Evolutionary conservation across 2,113 vertebrate species (phyloP), one percentile per base, ranked within the genome.

Genomic region (Grammomys surdaster): DNA sequence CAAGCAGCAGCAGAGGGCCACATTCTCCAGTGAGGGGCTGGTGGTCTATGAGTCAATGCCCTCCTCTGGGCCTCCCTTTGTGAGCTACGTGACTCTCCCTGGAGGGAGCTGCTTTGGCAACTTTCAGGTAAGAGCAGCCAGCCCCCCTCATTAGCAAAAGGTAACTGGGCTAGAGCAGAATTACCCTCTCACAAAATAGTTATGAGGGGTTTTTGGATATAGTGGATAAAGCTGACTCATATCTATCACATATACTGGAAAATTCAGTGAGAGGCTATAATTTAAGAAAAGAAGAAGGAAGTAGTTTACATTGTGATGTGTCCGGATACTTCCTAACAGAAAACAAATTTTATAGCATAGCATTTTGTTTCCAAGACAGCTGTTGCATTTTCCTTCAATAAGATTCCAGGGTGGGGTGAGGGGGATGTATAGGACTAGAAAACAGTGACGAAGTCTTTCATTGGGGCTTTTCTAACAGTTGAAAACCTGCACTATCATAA

Each of bases 91-190:
- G 96, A 99, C 99, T 14, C 98, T 99, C 81, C 99, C 99, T 48
- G 99, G 99, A 95, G 99, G 99, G 89, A 99, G 99, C 97, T 99
- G 99, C 96, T 99, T 99, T 96, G 99, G 99, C 20, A 99, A 99
- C 97, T 99, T 99, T 94, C 99, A 99, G 99, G 99, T 99, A 97
- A 97, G 98, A 95, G 36, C 67, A 87, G n/a, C 20, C 58, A 63
- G 20, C 40, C 31, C 40, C 31, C 31, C 80, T 82, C 36, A 20
- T 89, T 46, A 88, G 51, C 51, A 43, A 88, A 95, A 82, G 28
- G 24, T 78, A 89, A 67, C 1, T 36, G 54, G 33, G 22, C 51
- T 85, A 80, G 89, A 90, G 82, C 1, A 31, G 60, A 95, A n/a
- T 69, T 94, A 76, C 2, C 63, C 8, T 92, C 76, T 72, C n/a